phyloP scores from a whole-genome alignment of 2,113 vertebrate species.

The Carettochelys insculpta region DNA sequence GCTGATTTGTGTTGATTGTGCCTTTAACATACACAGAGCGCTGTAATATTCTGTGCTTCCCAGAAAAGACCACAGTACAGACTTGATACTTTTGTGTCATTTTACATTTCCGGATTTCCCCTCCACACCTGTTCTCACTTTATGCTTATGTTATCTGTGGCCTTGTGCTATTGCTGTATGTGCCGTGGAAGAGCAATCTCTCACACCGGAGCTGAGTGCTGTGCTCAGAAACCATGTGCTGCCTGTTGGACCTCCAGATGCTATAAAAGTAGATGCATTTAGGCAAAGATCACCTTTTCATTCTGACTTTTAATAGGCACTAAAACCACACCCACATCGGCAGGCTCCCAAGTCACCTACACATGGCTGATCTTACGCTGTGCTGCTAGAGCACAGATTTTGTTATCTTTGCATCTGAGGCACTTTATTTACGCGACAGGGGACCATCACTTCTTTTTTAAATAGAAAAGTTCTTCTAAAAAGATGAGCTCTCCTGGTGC shows the following conservation, averaged over 20 bases:
- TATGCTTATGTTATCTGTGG: neutral
- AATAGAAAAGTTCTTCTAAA: neutral
- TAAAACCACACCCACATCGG: neutral
- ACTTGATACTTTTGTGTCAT: neutral
- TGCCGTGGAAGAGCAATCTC: neutral
- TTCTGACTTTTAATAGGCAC: neutral
- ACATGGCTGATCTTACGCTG: neutral
- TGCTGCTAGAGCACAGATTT: neutral
- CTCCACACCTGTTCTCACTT: neutral
- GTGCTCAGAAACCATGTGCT: neutral
- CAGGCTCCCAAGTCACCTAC: neutral
- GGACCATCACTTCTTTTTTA: neutral
- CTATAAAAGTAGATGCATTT: neutral
- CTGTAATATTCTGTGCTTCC: neutral
- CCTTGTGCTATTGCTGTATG: neutral
- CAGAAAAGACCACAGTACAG: neutral
- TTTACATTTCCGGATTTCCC: neutral
- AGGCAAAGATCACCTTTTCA: neutral
- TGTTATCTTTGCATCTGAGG: neutral
- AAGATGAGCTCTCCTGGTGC: neutral
- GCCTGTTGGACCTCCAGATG: neutral
- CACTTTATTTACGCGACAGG: neutral
- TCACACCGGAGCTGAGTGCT: neutral
- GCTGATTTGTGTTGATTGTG: neutral
- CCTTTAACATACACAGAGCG: neutral